Base-by-base conservation (phyloP, 2,797 vertebrate genomes). In the Myioborus melanocephalus region DNA sequence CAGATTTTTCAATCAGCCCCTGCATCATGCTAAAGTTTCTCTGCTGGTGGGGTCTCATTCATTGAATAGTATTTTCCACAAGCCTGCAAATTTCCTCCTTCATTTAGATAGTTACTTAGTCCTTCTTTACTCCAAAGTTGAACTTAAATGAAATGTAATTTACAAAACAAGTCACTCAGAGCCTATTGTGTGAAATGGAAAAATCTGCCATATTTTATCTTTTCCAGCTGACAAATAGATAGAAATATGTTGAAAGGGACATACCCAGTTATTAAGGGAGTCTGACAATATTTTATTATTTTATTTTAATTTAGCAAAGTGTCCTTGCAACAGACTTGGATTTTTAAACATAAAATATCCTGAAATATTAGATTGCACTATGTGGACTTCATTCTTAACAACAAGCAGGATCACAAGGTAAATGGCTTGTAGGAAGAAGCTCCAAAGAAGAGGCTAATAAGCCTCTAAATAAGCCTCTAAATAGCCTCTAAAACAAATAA, bases 131-230 rank as follows among this genome's bases (percentile, higher is more conserved):
- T 68, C 75, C 75, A 69, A 94, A 96, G 55, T 10, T 85, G 66
- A 93, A 87, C 52, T 90, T 93, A 91, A 89, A 87, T 0, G 0
- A 87, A 85, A 85, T 76, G 19, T 77, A 71, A 93, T 95, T 96
- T 94, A 83, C 39, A 57, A 92, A 91, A 87, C 85, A 91, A 94
- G 78, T 88, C 72, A 71, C 65, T 95, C 78, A 79, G 69, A 96
- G 70, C 3, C 80, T 85, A 81, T 90, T 94, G 57, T 81, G 53
- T 64, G 70, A 93, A 90, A 95, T 90, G 53, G 78, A 91, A 92
- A 69, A 69, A 22, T 1, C 32, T 92, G 39, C 49, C 22, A 8
- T 91, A 91, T 95, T 95, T 95, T 93, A 73, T 91, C 39, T 47
- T 90, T 91, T 89, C 52, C 63, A 83, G 23, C 9, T 83, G 80